phyloP scores from a whole-genome alignment of 1,140 invertebrate species.

The Ostrea edulis region DNA sequence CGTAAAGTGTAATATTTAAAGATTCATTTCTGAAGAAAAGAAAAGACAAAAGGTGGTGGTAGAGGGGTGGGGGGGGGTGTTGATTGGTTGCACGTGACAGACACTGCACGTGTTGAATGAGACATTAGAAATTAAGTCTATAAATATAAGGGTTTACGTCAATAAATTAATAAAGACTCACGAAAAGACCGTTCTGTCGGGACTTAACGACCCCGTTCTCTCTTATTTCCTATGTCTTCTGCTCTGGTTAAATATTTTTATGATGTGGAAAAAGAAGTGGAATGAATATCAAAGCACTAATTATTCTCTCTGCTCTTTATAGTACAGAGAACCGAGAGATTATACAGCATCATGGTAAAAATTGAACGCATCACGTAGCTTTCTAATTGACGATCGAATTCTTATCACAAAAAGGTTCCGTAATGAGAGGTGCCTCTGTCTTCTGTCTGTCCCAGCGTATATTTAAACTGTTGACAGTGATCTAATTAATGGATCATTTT shows the following conservation, averaged over 20 bases:
- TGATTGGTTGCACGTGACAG: too few species aligned
- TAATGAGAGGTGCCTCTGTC: not conserved
- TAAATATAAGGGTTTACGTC: too few species aligned
- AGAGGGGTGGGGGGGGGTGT: too few species aligned
- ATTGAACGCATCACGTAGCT: not conserved
- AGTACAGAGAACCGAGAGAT: not conserved
- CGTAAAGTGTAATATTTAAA: too few species aligned
- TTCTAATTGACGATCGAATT: not conserved
- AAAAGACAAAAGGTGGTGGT: too few species aligned
- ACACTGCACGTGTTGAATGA: too few species aligned
- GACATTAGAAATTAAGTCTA: too few species aligned
- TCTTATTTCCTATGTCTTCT: not conserved
- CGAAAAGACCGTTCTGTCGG: too few species aligned
- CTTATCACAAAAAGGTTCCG: not conserved
- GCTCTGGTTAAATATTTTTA: not conserved
- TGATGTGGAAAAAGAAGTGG: not conserved
- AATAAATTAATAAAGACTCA: too few species aligned
- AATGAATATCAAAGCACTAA: not conserved
- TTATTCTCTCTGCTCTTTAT: not conserved
- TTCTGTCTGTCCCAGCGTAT: conserved; percentile 2
- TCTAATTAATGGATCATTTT: conserved; percentile 9
- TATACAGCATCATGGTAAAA: not conserved
- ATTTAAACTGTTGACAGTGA: not conserved
- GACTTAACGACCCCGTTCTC: too few species aligned
- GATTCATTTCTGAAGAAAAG: too few species aligned